These are phyloP conservation scores for Iselma pallidipennis DNA, from an alignment of 2,888 invertebrate species.

Conservation along the genomic window DNA sequence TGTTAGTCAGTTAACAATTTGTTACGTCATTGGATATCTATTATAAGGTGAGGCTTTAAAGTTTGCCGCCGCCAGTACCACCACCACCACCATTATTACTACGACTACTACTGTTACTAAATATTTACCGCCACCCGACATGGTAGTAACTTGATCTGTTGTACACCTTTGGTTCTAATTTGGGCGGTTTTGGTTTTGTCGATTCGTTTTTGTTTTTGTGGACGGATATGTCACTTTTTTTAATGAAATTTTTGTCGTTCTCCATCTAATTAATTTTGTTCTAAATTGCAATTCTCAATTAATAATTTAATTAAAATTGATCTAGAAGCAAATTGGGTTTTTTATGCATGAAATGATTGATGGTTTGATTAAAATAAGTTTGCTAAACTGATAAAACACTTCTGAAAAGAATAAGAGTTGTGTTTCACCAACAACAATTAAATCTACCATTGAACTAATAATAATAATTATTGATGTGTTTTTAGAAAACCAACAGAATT, in stretches of 20 bases:
- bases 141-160: neutral
- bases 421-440: too few species aligned
- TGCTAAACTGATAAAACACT: neutral
- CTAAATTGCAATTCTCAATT: neutral
- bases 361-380: neutral
- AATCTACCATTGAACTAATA: too few species aligned
- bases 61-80: constrained; percentile 20
- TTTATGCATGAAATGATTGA: too few species aligned
- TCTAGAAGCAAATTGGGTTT: too few species aligned
- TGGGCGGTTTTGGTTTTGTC: neutral
- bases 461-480: too few species aligned
- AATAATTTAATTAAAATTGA: neutral
- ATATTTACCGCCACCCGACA: too few species aligned
- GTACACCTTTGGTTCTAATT: neutral
- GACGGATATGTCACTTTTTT: too few species aligned
- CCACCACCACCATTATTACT: neutral
- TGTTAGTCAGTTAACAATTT: constrained; percentile 33
- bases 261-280: neutral
- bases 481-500: too few species aligned
- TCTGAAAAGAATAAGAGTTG: neutral
- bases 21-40: constrained; percentile 48
- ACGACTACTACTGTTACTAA: too few species aligned
- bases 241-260: too few species aligned
- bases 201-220: neutral
- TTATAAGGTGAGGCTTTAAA: constrained; percentile 37